Evolutionary conservation across 2,888 invertebrate genomes (phyloP), one percentile per base, ranked within the genome.

Genomic region (Julus scanicus): DNA sequence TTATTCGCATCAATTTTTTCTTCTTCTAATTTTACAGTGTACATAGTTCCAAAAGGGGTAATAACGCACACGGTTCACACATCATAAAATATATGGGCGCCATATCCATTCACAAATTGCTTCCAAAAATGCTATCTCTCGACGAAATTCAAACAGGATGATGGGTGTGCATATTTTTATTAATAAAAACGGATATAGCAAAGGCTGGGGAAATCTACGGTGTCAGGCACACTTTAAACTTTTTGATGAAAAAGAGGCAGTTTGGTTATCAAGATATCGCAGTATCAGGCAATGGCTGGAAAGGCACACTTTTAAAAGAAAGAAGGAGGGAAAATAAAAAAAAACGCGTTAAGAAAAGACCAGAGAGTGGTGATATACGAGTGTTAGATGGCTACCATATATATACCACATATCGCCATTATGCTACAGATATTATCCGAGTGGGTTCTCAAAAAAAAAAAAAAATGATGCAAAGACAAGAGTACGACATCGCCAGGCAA

Each of bases 161-260:
- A 71, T 71, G 71, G 71, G 71, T 71, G 71, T 71, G 71, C 71
- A 71, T 71, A 71, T 71, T 71, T 71, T 71, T 71, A 29, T 29
- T 71, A 29, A 71, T 29, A 29, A 71, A 29, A 71, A 71, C 71
- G 71, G 71, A 71, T 71, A 4, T 71, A 29, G 71, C 29, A 71
- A 29, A 71, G 29, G 29, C 20, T 11, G 71, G 11, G n/a, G 17
- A 63, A 20, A 71, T 71, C 71, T 71, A 71, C 71, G 29, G n/a
- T 71, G 71, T 71, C 71, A 71, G 29, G 9, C 71, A 71, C 71
- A 71, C 71, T 71, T 71, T 71, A 71, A 71, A 71, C 71, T 71
- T 71, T 29, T 71, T 71, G 29, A 71, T 71, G 71, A 71, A 71
- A 71, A 71, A 71, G 29, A 29, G 71, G 71, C 29, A 71, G 71